Evolutionary conservation across 2,797 vertebrate genomes (phyloP), one percentile per base, ranked within the genome.

Genomic region (Ficedula albicollis): DNA sequence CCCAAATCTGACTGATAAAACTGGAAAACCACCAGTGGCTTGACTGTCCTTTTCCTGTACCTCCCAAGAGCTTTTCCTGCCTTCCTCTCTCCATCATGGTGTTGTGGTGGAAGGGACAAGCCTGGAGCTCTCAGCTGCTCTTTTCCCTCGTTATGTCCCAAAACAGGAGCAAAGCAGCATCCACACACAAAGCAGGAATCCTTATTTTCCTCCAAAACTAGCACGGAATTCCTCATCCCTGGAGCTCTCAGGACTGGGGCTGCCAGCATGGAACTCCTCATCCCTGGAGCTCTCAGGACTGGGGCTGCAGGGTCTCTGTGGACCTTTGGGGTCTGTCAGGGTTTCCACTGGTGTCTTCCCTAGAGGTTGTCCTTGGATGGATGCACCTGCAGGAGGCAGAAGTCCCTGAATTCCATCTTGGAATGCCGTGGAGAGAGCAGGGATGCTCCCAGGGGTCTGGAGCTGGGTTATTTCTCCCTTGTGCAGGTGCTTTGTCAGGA

Each of bases 391-490:
- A 22, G 64, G 63, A 26, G 17, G 66, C 63, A 74, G 70, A 72
- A 56, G 60, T 49, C 44, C 49, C 51, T 1, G 0, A 29, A 32
- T 39, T 66, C 22, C 64, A 4, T 1, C 26, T 25, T 0, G 2
- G 41, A 2, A 1, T 36, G 58, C 22, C 0, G 0, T 9, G 30
- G 58, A 36, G 38, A 44, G 55, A 58, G 75, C 27, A 6, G 74
- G 25, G 54, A 29, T 26, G 67, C 13, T 29, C 67, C 3, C 32
- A 13, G 62, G 34, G 69, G 5, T n/a, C 36, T 4, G 13, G 46
- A 62, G 43, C 63, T 39, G 78, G 48, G 10, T 34, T 26, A 6
- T 83, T 94, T 46, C 44, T 70, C 46, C 32, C 13, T 48, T 48
- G 15, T 36, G 36, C 49, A 39, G 19, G 41, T n/a, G n/a, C 52